Base-by-base conservation (phyloP, 2,797 vertebrate genomes). In the Lagocephalus sceleratus region DNA sequence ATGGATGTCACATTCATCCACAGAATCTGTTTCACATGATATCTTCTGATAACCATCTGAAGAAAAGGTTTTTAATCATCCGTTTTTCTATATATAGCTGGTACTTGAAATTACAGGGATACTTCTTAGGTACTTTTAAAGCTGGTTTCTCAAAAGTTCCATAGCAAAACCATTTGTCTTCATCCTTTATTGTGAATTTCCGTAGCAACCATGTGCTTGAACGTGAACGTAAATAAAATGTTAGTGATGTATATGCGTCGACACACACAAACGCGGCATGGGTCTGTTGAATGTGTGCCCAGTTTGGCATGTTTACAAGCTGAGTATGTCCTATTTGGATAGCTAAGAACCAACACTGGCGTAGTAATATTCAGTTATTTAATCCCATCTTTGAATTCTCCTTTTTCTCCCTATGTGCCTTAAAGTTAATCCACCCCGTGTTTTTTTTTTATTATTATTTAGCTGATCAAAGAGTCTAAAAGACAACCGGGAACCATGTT, bases 191-290 rank as follows among this genome's bases (percentile, higher is more conserved):
- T 25, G 23, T 25, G 7, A 25, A 25, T 4, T 25, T 25, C 23
- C 23, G 7, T 25, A 25, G 7, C 26, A 29, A 40, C 40, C 25
- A 2, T 2, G 32, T 59, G 9, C 26, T 29, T 35, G 32, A 14
- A 35, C 32, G 14, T 35, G 32, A 14, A 57, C 32, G 57, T 44
- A 23, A 42, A 60, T 29, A 26, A 14, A 10, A 8, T 51, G 46
- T 22, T 7, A 4, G 16, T 53, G 14, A 57, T 35, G 9, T 38
- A 52, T 57, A 22, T 9, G 17, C 8, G 35, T 22, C 44, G 51
- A 79, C 73, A 72, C n/a, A n/a, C n/a, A n/a, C n/a, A n/a, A n/a
- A n/a, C 16, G 8, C 75, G 73, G 82, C 22, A 20, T 7, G n/a
- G 43, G 54, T 53, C 54, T 51, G 53, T 68, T 38, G 69, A 53